Evolutionary conservation across 2,113 vertebrate species (phyloP), one percentile per base, ranked within the genome.

Genomic region (Dicaeum eximium): DNA sequence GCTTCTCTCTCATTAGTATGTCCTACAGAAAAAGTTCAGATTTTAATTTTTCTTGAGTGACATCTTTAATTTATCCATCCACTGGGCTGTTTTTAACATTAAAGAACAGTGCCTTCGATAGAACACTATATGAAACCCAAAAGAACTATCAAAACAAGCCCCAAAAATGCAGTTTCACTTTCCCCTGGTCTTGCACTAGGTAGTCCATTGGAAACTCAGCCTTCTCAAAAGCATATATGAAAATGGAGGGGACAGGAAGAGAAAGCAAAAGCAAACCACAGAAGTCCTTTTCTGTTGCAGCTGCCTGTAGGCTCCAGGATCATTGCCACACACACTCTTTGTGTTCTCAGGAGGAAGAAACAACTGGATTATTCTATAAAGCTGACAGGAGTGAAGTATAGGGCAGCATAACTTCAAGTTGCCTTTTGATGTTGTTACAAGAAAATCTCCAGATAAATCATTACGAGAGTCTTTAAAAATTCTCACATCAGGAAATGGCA

Each of bases 191-290:
- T 58, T 71, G 47, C 50, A 67, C 2, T 38, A 64, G 71, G 47
- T 6, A 75, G 80, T 72, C 80, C 62, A 71, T 35, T 57, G 88
- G 86, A 92, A 95, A 91, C 42, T 80, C 57, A 67, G 81, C 44
- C 60, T 94, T 77, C 67, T 94, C 33, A 82, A 86, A 89, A 74
- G n/a, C 51, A 17, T 21, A 37, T 3, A 78, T 58, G 90, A 94
- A 92, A 90, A 95, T 83, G 72, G 72, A 95, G 58, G 56, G 47
- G 47, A 66, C 54, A 71, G 93, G 94, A 95, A 97, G 64, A 94
- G 92, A 95, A 97, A 95, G 88, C 88, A 95, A 95, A 94, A 94
- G 82, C 72, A 96, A 96, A 85, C 51, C 51, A 69, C 6, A 0
- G 47, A 81, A 93, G 79, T 66, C 35, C 70, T 92, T 89, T 72